Base-by-base conservation (phyloP, 2,113 vertebrate species). In the Callopanchax toddi region DNA sequence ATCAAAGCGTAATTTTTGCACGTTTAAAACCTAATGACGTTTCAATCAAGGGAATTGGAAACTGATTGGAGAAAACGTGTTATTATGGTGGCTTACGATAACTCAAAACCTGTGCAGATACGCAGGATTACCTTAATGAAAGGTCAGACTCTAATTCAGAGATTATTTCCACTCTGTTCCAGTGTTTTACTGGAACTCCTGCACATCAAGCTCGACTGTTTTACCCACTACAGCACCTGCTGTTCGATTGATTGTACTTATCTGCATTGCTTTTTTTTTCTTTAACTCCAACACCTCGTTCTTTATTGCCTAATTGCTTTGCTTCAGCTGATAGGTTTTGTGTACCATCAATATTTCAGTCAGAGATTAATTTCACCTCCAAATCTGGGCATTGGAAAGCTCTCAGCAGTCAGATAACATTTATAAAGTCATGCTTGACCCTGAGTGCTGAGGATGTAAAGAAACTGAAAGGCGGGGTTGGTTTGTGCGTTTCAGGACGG, bases 341-440 rank as follows among this genome's bases (percentile, higher is more conserved):
- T 67, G 56, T 72, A 74, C 61, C 62, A 42, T 90, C 87, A 80
- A 91, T 91, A 86, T 89, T 88, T 85, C 78, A 86, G 85, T 83
- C 87, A 75, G 86, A 89, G 89, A 91, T 91, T 90, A 89, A 90
- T 92, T 91, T 89, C 83, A 77, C 70, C 15, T 16, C 75, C 11
- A 58, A 79, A 83, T 86, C 73, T 54, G n/a, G 34, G 84, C 58
- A 75, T 73, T 71, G 72, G 75, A 83, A 87, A 87, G 79, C 84
- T 81, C 77, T 83, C 60, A 56, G 75, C 76, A 86, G 84, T 89
- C 83, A 90, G 88, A 91, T 90, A 87, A 84, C 83, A 76, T 88
- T 89, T 83, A 83, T 72, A 87, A 87, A 86, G 78, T 74, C 67
- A 78, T 60, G 66, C 83, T 84, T 81, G 86, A 87, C 81, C 87